Evolutionary conservation across 2,113 vertebrate genomes (phyloP).

Genomic region (Xenotilapia longispinis): DNA sequence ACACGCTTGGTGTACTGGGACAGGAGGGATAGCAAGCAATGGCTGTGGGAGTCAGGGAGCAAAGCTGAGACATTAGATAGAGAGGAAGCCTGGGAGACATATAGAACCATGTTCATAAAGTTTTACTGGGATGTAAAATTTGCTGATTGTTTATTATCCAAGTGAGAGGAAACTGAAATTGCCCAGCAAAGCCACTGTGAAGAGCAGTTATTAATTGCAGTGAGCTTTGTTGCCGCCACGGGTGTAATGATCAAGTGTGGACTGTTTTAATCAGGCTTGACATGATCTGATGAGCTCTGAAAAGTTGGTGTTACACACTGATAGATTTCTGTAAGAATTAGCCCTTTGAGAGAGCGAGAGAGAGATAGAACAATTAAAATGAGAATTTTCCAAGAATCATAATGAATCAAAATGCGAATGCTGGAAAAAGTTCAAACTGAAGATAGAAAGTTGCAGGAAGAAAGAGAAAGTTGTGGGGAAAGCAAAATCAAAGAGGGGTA

Average conservation of each 20-base stretch:
- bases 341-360: not conserved
- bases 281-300: conserved; percentile 17
- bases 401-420: not conserved
- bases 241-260: conserved; percentile 37
- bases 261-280: conserved; percentile 44
- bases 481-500: not conserved
- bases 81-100: not conserved
- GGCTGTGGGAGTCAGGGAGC: not conserved
- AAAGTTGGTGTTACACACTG: conserved; percentile 1
- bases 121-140: conserved; percentile 43
- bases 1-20: not conserved
- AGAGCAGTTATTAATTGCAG: conserved; percentile 38
- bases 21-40: not conserved
- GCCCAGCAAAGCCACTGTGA: conserved; percentile 27
- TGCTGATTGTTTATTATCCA: conserved; percentile 55
- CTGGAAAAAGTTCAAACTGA: not conserved
- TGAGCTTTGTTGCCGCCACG: conserved; percentile 8
- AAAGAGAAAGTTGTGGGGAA: not conserved
- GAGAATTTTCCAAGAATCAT: not conserved
- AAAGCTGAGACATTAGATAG: not conserved
- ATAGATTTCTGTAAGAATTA: not conserved
- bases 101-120: conserved; percentile 10
- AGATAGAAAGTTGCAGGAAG: not conserved
- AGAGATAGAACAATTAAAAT: not conserved
- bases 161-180: conserved; percentile 7